These are phyloP conservation scores for Vireo griseus DNA, from an alignment of 2,797 vertebrate species.

Conservation along the genomic window DNA sequence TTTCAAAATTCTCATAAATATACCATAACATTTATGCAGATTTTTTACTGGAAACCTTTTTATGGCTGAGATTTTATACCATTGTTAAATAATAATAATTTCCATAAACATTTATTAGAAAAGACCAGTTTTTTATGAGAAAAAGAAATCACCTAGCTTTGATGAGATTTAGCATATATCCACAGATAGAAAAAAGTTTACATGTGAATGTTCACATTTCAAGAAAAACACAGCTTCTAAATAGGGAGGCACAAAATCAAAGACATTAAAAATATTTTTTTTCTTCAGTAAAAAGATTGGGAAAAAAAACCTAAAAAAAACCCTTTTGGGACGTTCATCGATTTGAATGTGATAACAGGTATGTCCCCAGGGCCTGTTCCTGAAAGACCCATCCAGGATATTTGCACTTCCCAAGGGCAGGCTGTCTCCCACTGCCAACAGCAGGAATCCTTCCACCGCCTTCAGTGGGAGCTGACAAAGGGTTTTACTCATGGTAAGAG, in stretches of 20 bases:
- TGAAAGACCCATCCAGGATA: neutral
- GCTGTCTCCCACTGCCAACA: neutral
- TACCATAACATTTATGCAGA: neutral
- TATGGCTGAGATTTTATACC: neutral
- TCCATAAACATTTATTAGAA: neutral
- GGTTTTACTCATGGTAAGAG: neutral
- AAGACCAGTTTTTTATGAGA: neutral
- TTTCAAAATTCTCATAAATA: neutral
- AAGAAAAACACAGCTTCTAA: neutral
- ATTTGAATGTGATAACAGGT: neutral
- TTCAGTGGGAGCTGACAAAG: neutral
- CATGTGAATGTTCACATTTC: neutral
- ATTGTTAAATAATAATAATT: neutral
- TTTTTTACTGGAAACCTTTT: neutral
- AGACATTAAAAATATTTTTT: neutral
- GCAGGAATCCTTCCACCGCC: neutral
- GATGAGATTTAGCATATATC: neutral
- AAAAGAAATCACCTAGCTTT: neutral
- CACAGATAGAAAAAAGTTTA: neutral
- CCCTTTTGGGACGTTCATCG: neutral
- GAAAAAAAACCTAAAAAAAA: fast-evolving
- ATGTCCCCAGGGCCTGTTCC: neutral
- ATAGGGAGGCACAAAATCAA: neutral
- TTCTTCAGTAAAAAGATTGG: neutral
- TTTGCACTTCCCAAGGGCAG: neutral